Conservation (phyloP, 2,113 vertebrate species). For the Gallinago paraguaiae region DNA sequence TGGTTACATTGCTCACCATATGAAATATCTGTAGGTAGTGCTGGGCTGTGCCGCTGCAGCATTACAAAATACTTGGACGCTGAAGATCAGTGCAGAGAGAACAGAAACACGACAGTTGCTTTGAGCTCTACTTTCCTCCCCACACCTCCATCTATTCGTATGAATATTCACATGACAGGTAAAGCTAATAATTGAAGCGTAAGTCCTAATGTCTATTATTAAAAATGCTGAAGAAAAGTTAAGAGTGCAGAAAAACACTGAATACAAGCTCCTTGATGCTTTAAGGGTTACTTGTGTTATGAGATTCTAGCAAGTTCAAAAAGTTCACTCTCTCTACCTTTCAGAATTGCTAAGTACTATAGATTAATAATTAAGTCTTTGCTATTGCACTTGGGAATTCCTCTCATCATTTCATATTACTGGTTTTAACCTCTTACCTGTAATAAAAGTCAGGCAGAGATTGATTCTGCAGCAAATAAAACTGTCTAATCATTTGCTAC, state of each 20-base stretch:
- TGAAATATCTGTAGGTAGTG: neutral
- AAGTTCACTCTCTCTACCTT: neutral
- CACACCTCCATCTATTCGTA: neutral
- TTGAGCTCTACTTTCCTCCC: neutral
- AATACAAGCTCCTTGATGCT: neutral
- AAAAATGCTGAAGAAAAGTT: neutral
- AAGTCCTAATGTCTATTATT: neutral
- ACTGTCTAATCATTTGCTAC: neutral
- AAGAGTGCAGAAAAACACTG: neutral
- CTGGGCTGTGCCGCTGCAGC: neutral
- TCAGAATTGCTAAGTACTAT: neutral
- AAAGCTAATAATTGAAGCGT: neutral
- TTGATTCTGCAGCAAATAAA: constrained; percentile 17
- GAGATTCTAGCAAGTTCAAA: neutral
- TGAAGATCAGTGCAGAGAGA: neutral
- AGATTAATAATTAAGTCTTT: neutral
- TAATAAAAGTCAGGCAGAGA: constrained; percentile 1
- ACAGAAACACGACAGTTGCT: neutral
- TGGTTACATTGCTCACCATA: neutral
- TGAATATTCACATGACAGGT: neutral
- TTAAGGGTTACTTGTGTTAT: neutral
- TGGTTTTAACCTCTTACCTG: constrained; percentile 12
- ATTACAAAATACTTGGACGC: neutral
- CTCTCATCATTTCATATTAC: neutral
- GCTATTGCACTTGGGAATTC: neutral